Conservation (phyloP, 2,888 invertebrate species). For the Archips crataeganus region DNA sequence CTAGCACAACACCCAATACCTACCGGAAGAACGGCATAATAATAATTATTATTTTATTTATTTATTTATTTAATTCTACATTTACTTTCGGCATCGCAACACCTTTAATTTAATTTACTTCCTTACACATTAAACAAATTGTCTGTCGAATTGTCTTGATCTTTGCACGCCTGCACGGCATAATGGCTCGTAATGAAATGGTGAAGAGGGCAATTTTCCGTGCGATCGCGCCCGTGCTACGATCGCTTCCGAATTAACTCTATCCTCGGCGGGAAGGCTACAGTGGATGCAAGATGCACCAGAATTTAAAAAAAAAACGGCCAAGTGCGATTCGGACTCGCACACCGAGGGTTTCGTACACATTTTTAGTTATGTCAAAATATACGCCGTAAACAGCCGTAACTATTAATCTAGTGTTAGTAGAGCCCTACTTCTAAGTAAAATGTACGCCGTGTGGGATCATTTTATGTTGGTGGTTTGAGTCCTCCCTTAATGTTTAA, state of each 20-base stretch:
- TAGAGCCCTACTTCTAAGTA: no score
- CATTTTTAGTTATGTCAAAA: no score
- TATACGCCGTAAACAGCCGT: no score
- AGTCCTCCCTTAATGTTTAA: no score
- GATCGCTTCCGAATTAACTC: constrained; percentile 79
- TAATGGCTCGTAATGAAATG: constrained; percentile 80
- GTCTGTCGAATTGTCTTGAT: constrained; percentile 26
- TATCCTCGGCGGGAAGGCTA: constrained; percentile 55
- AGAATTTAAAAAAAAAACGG: not conserved
- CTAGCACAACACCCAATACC: no score
- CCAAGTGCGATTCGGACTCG: no score
- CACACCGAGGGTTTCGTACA: no score
- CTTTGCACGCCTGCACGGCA: constrained; percentile 69
- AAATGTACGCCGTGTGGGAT: no score
- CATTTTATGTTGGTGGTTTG: no score
- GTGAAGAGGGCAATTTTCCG: constrained; percentile 79
- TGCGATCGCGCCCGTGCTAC: constrained; percentile 70
- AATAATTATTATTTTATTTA: no score
- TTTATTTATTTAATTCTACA: not conserved
- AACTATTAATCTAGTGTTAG: no score
- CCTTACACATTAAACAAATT: constrained; percentile 22
- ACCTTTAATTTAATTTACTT: constrained; percentile 5
- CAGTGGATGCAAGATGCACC: constrained; percentile 55
- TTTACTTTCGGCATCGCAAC: not conserved
- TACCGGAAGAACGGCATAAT: no score